These are phyloP conservation scores for Catharus fuscescens DNA, from an alignment of 2,113 vertebrate genomes.

Conservation along the genomic window DNA sequence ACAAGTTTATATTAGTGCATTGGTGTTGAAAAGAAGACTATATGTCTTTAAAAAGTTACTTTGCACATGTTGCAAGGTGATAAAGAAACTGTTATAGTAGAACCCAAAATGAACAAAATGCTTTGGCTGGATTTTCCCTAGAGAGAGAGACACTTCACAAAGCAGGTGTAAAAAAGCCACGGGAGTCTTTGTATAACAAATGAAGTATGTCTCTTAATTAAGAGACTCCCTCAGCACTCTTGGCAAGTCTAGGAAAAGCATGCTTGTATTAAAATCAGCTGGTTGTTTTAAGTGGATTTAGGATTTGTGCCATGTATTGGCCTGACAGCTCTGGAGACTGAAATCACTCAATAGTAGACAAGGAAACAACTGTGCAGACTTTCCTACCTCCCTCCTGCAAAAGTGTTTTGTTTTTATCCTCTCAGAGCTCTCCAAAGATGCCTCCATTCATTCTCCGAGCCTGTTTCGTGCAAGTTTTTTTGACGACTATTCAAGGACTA, in stretches of 20 bases:
- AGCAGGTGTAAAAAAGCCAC: neutral
- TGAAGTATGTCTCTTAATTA: neutral
- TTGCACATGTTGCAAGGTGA: neutral
- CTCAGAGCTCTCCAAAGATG: neutral
- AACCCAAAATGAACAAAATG: neutral
- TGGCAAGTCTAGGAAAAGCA: neutral
- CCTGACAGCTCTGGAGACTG: neutral
- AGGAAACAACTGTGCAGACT: neutral
- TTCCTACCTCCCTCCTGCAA: neutral
- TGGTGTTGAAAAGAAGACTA: neutral
- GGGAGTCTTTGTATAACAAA: neutral
- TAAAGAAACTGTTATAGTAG: neutral
- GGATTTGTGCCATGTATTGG: neutral
- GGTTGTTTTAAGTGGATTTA: neutral
- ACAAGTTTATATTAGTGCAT: neutral
- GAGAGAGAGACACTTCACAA: neutral
- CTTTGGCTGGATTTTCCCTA: neutral
- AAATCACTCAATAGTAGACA: neutral
- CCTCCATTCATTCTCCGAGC: neutral
- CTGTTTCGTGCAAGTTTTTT: neutral
- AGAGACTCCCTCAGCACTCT: neutral
- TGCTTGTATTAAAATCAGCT: neutral
- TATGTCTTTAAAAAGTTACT: neutral
- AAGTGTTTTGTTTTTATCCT: neutral
- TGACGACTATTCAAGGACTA: neutral